Evolutionary conservation across 2,888 invertebrate species (phyloP), one percentile per base, ranked within the genome.

Genomic region (Dysmachus trigonus): DNA sequence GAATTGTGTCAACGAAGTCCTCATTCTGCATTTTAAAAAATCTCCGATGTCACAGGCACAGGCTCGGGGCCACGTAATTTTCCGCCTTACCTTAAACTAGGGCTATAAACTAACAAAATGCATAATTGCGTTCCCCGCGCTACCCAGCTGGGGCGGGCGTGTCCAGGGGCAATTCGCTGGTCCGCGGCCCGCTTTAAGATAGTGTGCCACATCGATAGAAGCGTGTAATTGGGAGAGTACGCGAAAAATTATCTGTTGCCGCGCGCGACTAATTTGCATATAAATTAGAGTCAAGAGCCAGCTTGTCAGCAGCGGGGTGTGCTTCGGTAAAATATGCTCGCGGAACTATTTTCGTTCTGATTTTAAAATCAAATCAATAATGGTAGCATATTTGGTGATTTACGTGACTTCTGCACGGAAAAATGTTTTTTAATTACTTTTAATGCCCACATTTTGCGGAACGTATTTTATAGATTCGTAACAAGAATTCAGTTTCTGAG

Each of bases 1-100:
- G 53, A 81, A 81, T 81, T 81, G 81, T 81, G 81, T 81, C 81
- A 81, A 81, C 62, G 81, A 62, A 81, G 53, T 33, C 33, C 81
- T 81, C 81, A 81, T 62, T 53, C 62, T 53, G 81, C 53, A 62
- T 81, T 81, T 62, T 47, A 53, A 81, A 33, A 81, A 81, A 53
- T 47, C 47, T 15, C 30, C 47, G 77, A 77, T 47, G 77, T 47
- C 77, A 77, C 51, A 62, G 22, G 62, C 62, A 22, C 62, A n/a
- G n/a, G n/a, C 62, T 62, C 22, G 10, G 8, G 27, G 62, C 62
- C 6, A 62, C 62, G 22, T 62, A 62, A 62, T 62, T 62, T 62
- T 27, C 62, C 62, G 10, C 62, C 62, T 62, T 62, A 27, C 62
- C 62, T 62, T 62, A 62, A 62, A 62, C 47, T 47, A 47, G 15